These are phyloP conservation scores for Apteryx mantelli DNA, from an alignment of 2,113 vertebrate species.

Conservation along the genomic window DNA sequence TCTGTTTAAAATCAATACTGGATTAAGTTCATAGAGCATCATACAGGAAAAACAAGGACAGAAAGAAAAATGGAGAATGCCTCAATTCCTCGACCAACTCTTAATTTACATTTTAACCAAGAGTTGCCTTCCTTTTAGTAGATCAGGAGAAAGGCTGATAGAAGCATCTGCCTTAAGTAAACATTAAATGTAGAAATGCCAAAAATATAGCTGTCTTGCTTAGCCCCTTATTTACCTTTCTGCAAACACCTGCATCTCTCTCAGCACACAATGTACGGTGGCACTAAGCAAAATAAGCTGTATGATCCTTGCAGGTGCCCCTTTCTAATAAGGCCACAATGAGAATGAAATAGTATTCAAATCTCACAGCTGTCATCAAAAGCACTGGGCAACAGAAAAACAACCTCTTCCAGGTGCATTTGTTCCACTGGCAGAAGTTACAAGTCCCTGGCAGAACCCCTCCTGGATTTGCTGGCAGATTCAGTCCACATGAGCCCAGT, in stretches of 20 bases:
- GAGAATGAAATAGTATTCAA: not conserved
- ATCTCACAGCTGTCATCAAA: not conserved
- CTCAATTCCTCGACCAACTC: not conserved
- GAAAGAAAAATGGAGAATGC: not conserved
- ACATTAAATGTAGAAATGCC: not conserved
- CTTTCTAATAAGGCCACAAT: not conserved
- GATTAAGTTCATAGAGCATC: not conserved
- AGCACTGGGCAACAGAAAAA: not conserved
- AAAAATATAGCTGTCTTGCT: not conserved
- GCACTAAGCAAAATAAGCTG: not conserved
- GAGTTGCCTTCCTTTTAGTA: not conserved
- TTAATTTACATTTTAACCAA: not conserved
- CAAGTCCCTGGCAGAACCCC: not conserved
- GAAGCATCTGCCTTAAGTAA: not conserved
- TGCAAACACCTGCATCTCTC: not conserved
- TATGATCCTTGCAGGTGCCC: not conserved
- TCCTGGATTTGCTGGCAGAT: not conserved
- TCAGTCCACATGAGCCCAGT: not conserved
- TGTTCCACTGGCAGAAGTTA: not conserved
- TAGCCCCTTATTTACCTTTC: not conserved
- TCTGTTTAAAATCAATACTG: not conserved
- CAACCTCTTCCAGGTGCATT: not conserved
- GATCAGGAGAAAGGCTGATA: not conserved
- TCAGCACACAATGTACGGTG: not conserved
- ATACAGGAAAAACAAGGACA: not conserved